phyloP scores from a whole-genome alignment of 2,888 invertebrate species.

The Aleiodes alternator region DNA sequence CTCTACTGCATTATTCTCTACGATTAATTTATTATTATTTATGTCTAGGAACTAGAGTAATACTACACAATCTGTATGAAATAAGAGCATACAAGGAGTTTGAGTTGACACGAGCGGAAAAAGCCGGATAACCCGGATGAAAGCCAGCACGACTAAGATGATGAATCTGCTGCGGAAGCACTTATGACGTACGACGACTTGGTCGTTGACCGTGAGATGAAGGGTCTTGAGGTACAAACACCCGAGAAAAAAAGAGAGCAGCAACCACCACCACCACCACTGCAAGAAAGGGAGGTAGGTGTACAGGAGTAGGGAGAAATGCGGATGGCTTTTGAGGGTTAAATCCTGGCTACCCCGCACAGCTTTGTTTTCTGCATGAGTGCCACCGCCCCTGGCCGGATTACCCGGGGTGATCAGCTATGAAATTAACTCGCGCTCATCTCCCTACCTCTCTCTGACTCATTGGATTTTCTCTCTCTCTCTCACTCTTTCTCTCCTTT shows the following conservation, averaged over 20 bases:
- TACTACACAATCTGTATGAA: slow-evolving; percentile 28
- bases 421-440: slow-evolving; percentile 73
- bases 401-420: slow-evolving; percentile 75
- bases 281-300: not conserved
- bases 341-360: slow-evolving; percentile 57
- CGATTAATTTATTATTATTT: not conserved
- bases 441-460: slow-evolving; percentile 49
- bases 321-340: slow-evolving; percentile 46
- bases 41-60: not conserved
- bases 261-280: too few species aligned
- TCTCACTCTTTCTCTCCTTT: not conserved
- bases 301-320: slow-evolving; percentile 40
- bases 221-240: slow-evolving; percentile 17
- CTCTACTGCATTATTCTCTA: not conserved
- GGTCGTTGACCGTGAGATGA: slow-evolving; percentile 47
- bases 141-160: slow-evolving; percentile 69
- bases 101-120: slow-evolving; percentile 66
- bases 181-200: slow-evolving; percentile 72
- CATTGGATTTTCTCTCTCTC: not conserved
- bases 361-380: slow-evolving; percentile 75
- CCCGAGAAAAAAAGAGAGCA: slow-evolving; percentile 23
- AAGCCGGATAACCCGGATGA: slow-evolving; percentile 66
- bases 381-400: slow-evolving; percentile 69
- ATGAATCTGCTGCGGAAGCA: slow-evolving; percentile 75
- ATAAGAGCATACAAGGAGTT: slow-evolving; percentile 31